Base-by-base conservation (phyloP, 2,888 invertebrate genomes). In the Callyntrura guangdongensis region DNA sequence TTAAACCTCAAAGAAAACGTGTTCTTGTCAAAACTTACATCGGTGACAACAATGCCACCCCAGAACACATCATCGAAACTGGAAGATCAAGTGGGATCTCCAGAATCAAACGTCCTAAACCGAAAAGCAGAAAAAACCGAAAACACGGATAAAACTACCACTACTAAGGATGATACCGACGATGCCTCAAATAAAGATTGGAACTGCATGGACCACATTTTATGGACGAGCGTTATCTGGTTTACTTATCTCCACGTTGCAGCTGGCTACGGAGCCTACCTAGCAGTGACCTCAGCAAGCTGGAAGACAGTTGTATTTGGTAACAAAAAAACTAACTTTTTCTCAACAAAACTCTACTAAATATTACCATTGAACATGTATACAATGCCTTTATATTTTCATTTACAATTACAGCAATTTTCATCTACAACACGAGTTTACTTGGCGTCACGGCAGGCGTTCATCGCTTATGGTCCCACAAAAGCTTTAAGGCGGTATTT, bases 401-500 rank as follows among this genome's bases (percentile, higher is more conserved):
- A 27, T 27, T 11, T 36, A n/a, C 14, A n/a, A 4, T 36, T 27
- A 36, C 20, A 92, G 95, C 94, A 14, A 79, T 94, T 8, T 85
- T 95, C 22, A 92, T 95, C 77, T 95, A 95, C 93, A 92, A 95
- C 14, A 92, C 95, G 83, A 95, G 95, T 25, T 95, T 36, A 4
- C 6, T 36, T 6, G 36, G 36, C 2, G 6, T 36, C 36, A 36
- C 36, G 6, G 36, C 36, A 4, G 36, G 36, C 2, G 36, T 36
- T 2, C 36, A 36, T 6, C 36, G 36, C 6, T 6, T 36, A 2
- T 36, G 36, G 36, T 36, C 36, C 36, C 36, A 36, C 36, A n/a
- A 2, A 6, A 36, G 36, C 36, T 2, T 36, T 95, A 96, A 96
- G 93, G 96, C 96, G 36, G 95, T 94, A 83, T 93, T 95, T 14